Base-by-base conservation (phyloP, 64 coral and sea anemone species). In the Stichodactyla helianthus region DNA sequence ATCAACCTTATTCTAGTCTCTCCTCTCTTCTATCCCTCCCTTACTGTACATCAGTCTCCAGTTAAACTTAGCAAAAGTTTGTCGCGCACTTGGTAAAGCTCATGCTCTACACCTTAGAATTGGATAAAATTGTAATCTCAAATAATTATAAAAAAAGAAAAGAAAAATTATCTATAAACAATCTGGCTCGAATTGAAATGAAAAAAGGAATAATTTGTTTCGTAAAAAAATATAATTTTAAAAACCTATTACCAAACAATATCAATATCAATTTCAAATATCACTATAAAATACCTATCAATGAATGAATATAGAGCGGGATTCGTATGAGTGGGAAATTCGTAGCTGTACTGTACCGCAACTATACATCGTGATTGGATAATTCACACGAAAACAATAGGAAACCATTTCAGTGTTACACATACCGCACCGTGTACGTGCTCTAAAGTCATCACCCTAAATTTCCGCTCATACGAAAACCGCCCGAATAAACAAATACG, bases 221-320 rank as follows among this genome's bases (percentile, higher is more conserved):
- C 2, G 25, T 74, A 74, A 74, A 74, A 74, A 74, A 74, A 74
- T 74, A 74, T 74, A 74, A 74, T 11, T 74, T 74, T 35, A 26
- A 28, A 74, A 74, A 74, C 31, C 25, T 74, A 12, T 74, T 9
- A 23, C 65, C 18, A 71, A 71, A 71, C 6, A 23, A 74, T 44
- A 44, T 44, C 20, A 35, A 74, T 74, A 74, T 19, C 25, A 74
- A 35, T 74, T 74, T 74, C 10, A 35, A 74, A 74, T 27, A 74
- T 20, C n/a, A 74, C 23, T 74, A 35, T 74, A 8, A 13, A 27
- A 74, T 74, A 74, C 25, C 68, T 74, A 74, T 11, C 11, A 74
- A 74, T 27, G 17, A 31, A 58, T 15, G 55, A 58, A 44, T 44
- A 44, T 44, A 44, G 35, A 44, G 35, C 35, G 35, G 35, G 35